phyloP scores from a whole-genome alignment of 2,113 vertebrate species.

The Cervus canadensis region DNA sequence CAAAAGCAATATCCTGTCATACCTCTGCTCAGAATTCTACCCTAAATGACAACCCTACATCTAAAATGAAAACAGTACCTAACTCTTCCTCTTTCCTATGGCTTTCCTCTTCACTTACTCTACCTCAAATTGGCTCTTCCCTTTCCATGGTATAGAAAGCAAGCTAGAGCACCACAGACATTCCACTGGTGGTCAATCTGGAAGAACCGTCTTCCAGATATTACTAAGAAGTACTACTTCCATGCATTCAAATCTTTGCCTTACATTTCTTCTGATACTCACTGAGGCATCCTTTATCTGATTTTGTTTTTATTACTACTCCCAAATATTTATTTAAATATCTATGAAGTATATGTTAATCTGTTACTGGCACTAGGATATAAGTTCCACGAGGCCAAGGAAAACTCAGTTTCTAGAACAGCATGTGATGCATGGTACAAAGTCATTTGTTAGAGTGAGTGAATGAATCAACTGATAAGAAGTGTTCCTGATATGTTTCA shows the following conservation, averaged over 20 bases:
- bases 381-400: not conserved
- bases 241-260: not conserved
- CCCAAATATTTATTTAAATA: not conserved
- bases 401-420: not conserved
- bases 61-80: not conserved
- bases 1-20: not conserved
- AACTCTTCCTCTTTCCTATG: not conserved
- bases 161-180: not conserved
- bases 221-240: not conserved
- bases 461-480: not conserved
- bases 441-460: not conserved
- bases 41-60: not conserved
- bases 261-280: not conserved
- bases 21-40: not conserved
- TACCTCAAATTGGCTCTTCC: not conserved
- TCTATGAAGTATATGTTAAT: not conserved
- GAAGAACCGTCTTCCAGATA: not conserved
- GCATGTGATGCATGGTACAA: not conserved
- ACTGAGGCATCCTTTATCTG: not conserved
- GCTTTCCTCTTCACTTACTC: not conserved
- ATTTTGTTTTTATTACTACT: not conserved
- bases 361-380: not conserved
- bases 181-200: not conserved
- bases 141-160: not conserved
- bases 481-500: not conserved